Base-by-base conservation (phyloP, 2,888 invertebrate genomes). In the Volucella inanis region DNA sequence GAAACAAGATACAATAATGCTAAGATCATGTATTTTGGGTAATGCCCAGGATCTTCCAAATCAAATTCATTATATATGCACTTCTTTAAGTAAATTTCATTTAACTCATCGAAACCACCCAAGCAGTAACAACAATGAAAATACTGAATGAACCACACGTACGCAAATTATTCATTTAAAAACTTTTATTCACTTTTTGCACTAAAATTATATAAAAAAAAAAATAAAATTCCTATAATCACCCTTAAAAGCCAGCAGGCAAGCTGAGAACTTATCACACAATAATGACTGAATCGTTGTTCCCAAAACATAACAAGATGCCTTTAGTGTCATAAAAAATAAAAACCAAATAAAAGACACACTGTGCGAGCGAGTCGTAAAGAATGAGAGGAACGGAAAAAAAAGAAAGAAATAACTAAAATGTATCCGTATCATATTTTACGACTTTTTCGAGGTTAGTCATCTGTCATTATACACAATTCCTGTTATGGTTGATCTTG, bases 251-350 rank as follows among this genome's bases (percentile, higher is more conserved):
- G 67, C 68, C 81, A 85, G 81, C 85, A 80, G 85, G 85, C 76
- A 81, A 81, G 76, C 81, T 77, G 72, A 85, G 78, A 81, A 81
- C 65, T 81, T 85, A 85, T 80, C 85, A 76, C 85, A 85, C 84
- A 79, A 75, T 76, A 80, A 80, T 71, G 84, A 84, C 80, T 75
- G 72, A 67, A 85, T 85, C 72, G 70, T 54, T 64, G 43, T 49
- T 78, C 38, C 55, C 59, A 70, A 78, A 71, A 70, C 75, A 84
- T 80, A 84, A 84, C 84, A 80, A 84, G 84, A 85, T 87, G 87
- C 87, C 87, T 88, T 87, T 78, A 84, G 87, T 87, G 87, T 88
- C 87, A 85, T 88, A 87, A 88, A 88, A 87, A 81, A 84, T 77
- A 88, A 87, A 80, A 82, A 80, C 81, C 80, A 70, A 85, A 87